Evolutionary conservation across 35 echinoderm and acorn worm species (phyloP).

Genomic region (Lytechinus pictus): DNA sequence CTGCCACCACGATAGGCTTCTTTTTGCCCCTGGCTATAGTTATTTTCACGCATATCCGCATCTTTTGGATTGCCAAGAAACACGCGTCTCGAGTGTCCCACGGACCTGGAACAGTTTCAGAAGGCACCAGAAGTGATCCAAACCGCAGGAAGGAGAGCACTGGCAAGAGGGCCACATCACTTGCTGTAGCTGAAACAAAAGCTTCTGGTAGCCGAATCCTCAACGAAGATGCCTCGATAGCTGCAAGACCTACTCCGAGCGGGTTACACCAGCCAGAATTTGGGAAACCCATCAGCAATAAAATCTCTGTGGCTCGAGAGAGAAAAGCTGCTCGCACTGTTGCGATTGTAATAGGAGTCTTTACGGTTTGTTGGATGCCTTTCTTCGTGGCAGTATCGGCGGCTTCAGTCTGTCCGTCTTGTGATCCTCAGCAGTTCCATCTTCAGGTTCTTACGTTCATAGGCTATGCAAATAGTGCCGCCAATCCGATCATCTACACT

Average conservation of each 20-base stretch:
- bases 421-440: background rate
- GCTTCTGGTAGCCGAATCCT: background rate
- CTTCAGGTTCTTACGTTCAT: slow-evolving; percentile 50
- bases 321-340: slow-evolving; percentile 61
- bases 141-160: background rate
- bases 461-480: slow-evolving; percentile 63
- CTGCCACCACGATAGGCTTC: slow-evolving; percentile 63
- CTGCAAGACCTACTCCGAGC: background rate
- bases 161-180: background rate
- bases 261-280: background rate
- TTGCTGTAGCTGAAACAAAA: background rate
- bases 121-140: background rate
- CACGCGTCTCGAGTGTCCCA: slow-evolving; percentile 26
- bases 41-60: slow-evolving; percentile 55
- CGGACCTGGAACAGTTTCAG: background rate
- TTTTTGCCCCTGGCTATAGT: slow-evolving; percentile 62
- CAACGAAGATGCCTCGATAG: background rate
- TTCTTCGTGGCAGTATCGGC: slow-evolving; percentile 55
- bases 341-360: slow-evolving; percentile 73
- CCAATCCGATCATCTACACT: slow-evolving; percentile 69
- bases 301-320: slow-evolving; percentile 61
- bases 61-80: slow-evolving; percentile 58
- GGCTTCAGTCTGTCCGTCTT: slow-evolving; percentile 37
- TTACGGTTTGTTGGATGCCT: slow-evolving; percentile 73
- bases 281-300: background rate